Conservation (phyloP, 2,113 vertebrate species). For the Gopherus evgoodei region DNA sequence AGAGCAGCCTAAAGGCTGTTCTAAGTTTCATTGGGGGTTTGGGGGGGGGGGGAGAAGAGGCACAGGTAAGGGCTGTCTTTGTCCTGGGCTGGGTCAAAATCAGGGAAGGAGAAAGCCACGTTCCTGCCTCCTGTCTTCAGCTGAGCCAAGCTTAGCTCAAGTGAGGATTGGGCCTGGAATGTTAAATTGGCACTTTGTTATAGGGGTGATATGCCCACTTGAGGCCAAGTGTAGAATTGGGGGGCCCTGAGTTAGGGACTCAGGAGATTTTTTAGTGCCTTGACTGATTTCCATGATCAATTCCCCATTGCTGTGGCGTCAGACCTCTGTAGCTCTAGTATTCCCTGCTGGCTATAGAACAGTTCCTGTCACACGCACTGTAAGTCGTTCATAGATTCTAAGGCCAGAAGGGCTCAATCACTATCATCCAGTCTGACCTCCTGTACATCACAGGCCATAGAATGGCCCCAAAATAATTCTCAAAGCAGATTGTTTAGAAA, state of each 20-base stretch:
- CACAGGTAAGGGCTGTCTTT: not conserved
- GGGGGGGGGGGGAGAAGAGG: too few species aligned
- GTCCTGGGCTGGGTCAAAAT: not conserved
- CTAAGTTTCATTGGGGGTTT: not conserved
- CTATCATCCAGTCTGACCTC: too few species aligned
- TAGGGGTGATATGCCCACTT: not conserved
- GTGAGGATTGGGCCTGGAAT: not conserved
- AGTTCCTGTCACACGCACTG: not conserved
- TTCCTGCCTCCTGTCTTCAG: not conserved
- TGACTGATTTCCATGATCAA: not conserved
- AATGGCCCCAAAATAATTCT: too few species aligned
- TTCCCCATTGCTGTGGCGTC: accelerated
- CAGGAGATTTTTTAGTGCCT: not conserved
- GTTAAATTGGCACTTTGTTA: not conserved
- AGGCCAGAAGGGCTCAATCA: too few species aligned
- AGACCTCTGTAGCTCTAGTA: not conserved
- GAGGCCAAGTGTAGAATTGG: not conserved
- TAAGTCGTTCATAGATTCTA: too few species aligned
- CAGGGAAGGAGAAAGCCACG: not conserved
- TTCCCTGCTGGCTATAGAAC: not conserved
- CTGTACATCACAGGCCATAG: too few species aligned
- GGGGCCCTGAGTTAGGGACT: not conserved
- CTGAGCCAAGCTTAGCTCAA: not conserved
- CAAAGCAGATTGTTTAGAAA: too few species aligned
- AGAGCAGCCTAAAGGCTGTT: not conserved